Base-by-base conservation (phyloP, 2,888 invertebrate genomes). In the Sinotaia quadrata region DNA sequence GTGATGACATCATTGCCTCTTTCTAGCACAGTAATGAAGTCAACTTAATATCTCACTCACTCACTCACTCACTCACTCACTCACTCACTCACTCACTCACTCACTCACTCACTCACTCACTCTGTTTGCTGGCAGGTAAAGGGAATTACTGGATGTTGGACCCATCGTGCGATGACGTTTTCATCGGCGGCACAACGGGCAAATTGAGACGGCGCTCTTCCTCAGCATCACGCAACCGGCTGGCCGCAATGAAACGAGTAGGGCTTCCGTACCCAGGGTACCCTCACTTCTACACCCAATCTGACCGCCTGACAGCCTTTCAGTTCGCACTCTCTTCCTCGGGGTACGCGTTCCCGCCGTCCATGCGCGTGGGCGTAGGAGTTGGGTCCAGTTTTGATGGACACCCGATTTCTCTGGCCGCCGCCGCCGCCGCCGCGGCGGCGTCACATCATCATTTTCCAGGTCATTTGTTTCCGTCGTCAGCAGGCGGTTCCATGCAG, bases 71-170 rank as follows among this genome's bases (percentile, higher is more conserved):
- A n/a, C n/a, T n/a, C n/a, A n/a, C n/a, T n/a, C n/a, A n/a, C n/a
- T n/a, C n/a, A n/a, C n/a, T n/a, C n/a, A n/a, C n/a, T n/a, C n/a
- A n/a, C n/a, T n/a, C n/a, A n/a, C n/a, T n/a, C n/a, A n/a, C n/a
- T n/a, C n/a, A n/a, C n/a, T n/a, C n/a, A n/a, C n/a, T n/a, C n/a
- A n/a, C n/a, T n/a, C n/a, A n/a, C n/a, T n/a, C n/a, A n/a, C n/a
- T n/a, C n/a, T n/a, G n/a, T n/a, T n/a, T 27, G 4, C 7, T n/a
- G 10, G 33, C 56, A 65, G 98, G 99, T 1, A 99, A 99, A 88
- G 98, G 98, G 0, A 99, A 98, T 89, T 99, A 99, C 89, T 99
- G 98, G 98, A 98, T 98, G 97, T 88, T 99, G 82, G 98, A 99
- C 87, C 95, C 97, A 4, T 95, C 95, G 49, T 94, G 95, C 57